phyloP scores from a whole-genome alignment of 2,113 vertebrate genomes.

The Pao palembangensis region DNA sequence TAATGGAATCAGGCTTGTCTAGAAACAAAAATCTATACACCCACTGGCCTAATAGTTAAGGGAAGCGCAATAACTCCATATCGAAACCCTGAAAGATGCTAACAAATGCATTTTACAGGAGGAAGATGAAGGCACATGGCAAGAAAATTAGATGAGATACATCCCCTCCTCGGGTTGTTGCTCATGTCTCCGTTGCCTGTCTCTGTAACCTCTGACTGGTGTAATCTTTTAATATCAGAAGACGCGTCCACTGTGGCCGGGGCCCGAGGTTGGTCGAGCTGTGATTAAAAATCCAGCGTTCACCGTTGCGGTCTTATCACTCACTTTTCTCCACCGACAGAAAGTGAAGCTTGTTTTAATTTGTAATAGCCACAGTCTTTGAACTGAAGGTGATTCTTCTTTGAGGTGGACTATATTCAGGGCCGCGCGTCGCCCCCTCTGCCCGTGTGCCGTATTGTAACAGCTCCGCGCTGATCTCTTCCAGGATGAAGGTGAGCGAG shows the following conservation, averaged over 20 bases:
- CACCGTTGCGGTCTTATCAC: not conserved
- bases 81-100: conserved; percentile 45
- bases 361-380: too few relatives aligned
- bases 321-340: not conserved
- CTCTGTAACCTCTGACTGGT: conserved; percentile 54
- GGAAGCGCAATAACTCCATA: not conserved
- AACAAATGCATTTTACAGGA: conserved; percentile 25
- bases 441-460: conserved; percentile 22
- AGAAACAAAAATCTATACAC: conserved; percentile 12
- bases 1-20: too few relatives aligned
- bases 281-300: not conserved
- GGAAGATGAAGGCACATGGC: conserved; percentile 25
- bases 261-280: not conserved
- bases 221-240: conserved; percentile 62
- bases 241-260: conserved; percentile 42
- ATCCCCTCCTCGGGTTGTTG: conserved; percentile 32
- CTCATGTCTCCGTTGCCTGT: conserved; percentile 54
- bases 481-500: conserved; percentile 55
- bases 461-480: conserved; percentile 4
- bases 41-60: not conserved
- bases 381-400: too few relatives aligned
- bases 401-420: not conserved
- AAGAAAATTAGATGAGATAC: conserved; percentile 45
- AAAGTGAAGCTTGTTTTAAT: not conserved
- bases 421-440: not conserved